Evolutionary conservation across 2,888 invertebrate species (phyloP).

Genomic region (Agrochola macilenta): DNA sequence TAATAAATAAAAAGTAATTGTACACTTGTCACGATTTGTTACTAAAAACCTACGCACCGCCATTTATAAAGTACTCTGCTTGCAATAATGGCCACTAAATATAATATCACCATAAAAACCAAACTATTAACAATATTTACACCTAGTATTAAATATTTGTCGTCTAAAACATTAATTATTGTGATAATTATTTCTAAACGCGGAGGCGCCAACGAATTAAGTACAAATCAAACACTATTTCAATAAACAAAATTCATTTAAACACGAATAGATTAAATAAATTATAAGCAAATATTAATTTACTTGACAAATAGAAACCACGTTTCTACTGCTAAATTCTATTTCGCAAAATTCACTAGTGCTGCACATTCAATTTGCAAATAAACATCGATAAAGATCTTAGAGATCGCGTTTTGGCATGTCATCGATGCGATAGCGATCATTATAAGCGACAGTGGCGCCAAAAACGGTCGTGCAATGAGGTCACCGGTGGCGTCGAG

Average conservation of each 20-base stretch:
- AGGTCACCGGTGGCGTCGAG: conserved; percentile 86
- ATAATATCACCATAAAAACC: conserved; percentile 20
- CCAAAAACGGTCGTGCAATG: conserved; percentile 86
- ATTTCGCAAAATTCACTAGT: conserved; percentile 64
- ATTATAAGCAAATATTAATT: conserved; percentile 51
- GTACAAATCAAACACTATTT: conserved; percentile 39
- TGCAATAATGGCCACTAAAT: conserved; percentile 35
- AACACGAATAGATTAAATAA: conserved; percentile 41
- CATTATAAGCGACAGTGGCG: conserved; percentile 83
- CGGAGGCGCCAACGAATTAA: conserved; percentile 44
- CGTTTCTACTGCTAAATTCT: conserved; percentile 50
- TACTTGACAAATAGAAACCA: conserved; percentile 62
- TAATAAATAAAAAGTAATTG: conserved; percentile 45
- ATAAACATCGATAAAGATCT: conserved; percentile 80
- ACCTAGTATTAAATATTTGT: conserved; percentile 31
- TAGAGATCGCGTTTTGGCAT: conserved; percentile 80
- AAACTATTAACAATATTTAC: conserved; percentile 50
- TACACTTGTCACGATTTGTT: conserved; percentile 20
- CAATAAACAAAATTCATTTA: conserved; percentile 49
- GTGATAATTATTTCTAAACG: conserved; percentile 25
- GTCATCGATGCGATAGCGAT: conserved; percentile 85
- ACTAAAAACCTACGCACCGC: conserved; percentile 39
- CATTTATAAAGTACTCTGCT: conserved; percentile 32
- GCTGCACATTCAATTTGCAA: conserved; percentile 71
- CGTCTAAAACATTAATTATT: conserved; percentile 32